Evolutionary conservation across 2,888 invertebrate species (phyloP), one percentile per base, ranked within the genome.

Genomic region (Panzeria rudis): DNA sequence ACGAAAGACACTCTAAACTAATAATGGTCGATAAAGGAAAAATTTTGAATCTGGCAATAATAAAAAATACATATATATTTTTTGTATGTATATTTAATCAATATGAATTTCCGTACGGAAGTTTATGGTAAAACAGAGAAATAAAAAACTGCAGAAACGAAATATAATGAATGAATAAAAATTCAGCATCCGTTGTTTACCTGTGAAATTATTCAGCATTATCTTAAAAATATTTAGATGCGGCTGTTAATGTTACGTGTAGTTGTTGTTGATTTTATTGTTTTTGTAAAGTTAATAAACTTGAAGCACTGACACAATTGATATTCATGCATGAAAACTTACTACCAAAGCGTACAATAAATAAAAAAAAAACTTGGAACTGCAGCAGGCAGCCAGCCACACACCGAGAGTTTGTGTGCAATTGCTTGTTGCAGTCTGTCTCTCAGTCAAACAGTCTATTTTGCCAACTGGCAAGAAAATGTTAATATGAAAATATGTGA

Each of bases 81-180:
- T n/a, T n/a, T n/a, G n/a, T n/a, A n/a, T n/a, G n/a, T n/a, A 15
- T 41, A 84, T 69, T 73, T 73, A 77, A 84, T 81, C 84, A 84
- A 73, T 47, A 78, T 75, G 73, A 69, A 78, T 85, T 85, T 85
- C 85, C 85, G 85, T 77, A 56, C 85, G 85, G 85, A 85, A 85
- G 84, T 29, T 82, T 47, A 59, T 62, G 47, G 20, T 50, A 54
- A 69, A 66, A 54, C 25, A 69, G 73, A 77, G 52, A 66, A 79
- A 66, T 32, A 56, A 59, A 59, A 78, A 59, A 47, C 41, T 35
- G 23, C n/a, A 52, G 64, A 54, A 80, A 77, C 47, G 59, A 75
- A 80, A 84, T 17, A 25, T 29, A 61, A 25, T 56, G 44, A 59
- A 54, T 54, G 44, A 64, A 62, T 44, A 54, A 82, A 76, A 76